Evolutionary conservation across 2,113 vertebrate species (phyloP).

Genomic region (Poeciliopsis turrubarensis): DNA sequence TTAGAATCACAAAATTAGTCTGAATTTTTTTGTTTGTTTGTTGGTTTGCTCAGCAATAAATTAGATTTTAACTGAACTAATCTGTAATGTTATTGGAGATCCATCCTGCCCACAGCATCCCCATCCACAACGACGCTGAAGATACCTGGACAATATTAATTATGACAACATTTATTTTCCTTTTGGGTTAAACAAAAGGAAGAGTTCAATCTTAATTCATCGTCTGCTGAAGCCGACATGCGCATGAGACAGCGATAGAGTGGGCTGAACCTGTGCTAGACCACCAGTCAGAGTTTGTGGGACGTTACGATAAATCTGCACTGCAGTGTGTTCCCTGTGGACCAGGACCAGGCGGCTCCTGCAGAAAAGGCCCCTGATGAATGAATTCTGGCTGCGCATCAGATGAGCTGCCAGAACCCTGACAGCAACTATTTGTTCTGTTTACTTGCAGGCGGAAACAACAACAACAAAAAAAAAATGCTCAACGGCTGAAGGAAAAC

Average conservation of each 20-base stretch:
- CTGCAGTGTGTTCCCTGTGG: constrained; percentile 47
- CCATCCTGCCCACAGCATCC: too few relatives aligned
- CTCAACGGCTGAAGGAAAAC: constrained; percentile 32
- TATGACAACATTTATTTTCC: too few relatives aligned
- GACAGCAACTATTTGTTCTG: constrained; percentile 61
- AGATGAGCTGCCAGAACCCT: constrained; percentile 58
- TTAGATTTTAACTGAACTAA: too few relatives aligned
- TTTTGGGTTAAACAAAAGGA: too few relatives aligned
- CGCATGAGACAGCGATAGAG: not conserved
- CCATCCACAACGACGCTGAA: too few relatives aligned
- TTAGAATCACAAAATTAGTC: too few relatives aligned
- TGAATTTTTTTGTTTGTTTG: too few relatives aligned
- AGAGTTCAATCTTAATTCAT: too few relatives aligned
- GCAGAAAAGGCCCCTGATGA: constrained; percentile 31
- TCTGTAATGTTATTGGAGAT: too few relatives aligned
- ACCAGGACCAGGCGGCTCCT: constrained; percentile 50
- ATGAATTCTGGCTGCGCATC: constrained; percentile 55
- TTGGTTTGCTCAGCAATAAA: too few relatives aligned
- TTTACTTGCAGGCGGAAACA: constrained; percentile 24
- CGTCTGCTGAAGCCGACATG: not conserved
- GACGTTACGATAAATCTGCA: constrained; percentile 20
- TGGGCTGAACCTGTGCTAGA: constrained; percentile 22
- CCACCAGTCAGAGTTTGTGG: constrained; percentile 17
- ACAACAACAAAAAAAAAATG: not conserved
- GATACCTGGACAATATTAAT: too few relatives aligned